Base-by-base conservation (phyloP, 2,113 vertebrate species). In the Leucoraja erinaceus region DNA sequence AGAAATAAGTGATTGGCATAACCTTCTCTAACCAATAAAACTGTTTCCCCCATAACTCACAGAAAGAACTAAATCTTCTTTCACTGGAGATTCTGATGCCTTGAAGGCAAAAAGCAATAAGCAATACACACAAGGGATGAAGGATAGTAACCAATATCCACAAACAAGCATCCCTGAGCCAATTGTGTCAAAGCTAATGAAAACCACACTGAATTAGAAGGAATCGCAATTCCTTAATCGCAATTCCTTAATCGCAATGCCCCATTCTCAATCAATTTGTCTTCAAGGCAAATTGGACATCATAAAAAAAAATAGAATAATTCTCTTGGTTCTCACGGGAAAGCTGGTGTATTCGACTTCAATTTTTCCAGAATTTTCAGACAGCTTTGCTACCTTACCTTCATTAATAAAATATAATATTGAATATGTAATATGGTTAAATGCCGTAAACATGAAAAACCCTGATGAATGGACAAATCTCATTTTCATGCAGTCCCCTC, bases 21-120 rank as follows among this genome's bases (percentile, higher is more conserved):
- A 63, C 59, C 83, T 88, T 63, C 74, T 75, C 74, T n/a, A 75
- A 75, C 74, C 83, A 88, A 66, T 86, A 61, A 86, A 66, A 88
- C 11, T 63, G 83, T 18, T 12, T 33, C 83, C 63, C 59, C 18
- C 12, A 66, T 72, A 88, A 66, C 59, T 88, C 83, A 31, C 83
- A 88, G n/a, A 8, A 88, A 31, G 56, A 86, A 86, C 31, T 66
- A 88, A 63, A 66, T 88, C 59, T 88, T 88, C 28, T 14, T 31
- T 88, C 61, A 63, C 12, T 61, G 56, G 61, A 88, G 25, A 63
- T 88, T 88, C 83, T 63, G 56, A 88, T 88, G 83, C 83, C 83
- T 88, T 88, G 59, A 88, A 63, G 83, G 83, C 83, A 88, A 88
- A 88, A 88, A 63, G 59, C 59, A 63, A 88, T 88, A 63, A 63